phyloP scores from a whole-genome alignment of 2,888 invertebrate genomes.

The Ligdia adustata region DNA sequence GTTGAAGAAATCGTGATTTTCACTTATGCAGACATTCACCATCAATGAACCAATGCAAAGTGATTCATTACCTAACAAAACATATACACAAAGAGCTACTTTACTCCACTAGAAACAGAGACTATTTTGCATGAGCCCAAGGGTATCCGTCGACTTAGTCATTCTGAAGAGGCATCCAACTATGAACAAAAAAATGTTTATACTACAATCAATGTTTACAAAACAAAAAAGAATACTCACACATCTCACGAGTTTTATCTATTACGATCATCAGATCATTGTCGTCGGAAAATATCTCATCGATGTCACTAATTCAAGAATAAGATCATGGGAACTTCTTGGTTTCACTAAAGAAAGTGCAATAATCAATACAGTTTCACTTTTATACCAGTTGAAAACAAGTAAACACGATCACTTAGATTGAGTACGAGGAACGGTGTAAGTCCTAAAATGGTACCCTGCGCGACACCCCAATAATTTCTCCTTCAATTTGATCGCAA shows the following conservation, averaged over 20 bases:
- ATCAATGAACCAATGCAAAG: conserved; percentile 21
- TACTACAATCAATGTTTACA: conserved; percentile 18
- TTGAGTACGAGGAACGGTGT: conserved; percentile 35
- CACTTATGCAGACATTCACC: conserved; percentile 32
- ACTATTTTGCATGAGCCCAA: conserved; percentile 25
- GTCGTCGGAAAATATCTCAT: conserved; percentile 39
- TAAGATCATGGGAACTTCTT: conserved; percentile 49
- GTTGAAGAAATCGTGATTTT: conserved; percentile 31
- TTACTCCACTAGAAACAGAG: conserved; percentile 19
- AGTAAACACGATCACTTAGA: conserved; percentile 30
- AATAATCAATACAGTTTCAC: conserved; percentile 45
- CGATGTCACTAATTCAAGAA: conserved; percentile 43
- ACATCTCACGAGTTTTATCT: conserved; percentile 70
- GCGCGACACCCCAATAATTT: conserved; percentile 58
- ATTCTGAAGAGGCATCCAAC: conserved; percentile 16
- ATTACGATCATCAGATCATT: conserved; percentile 48
- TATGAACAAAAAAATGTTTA: conserved; percentile 33
- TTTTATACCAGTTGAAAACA: conserved; percentile 27
- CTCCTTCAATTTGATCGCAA: conserved; percentile 51
- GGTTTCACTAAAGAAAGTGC: conserved; percentile 59
- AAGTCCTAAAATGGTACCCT: conserved; percentile 53
- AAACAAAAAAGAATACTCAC: conserved; percentile 58
- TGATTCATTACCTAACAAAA: conserved; percentile 35
- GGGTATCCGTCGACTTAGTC: conserved; percentile 20
- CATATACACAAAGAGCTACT: conserved; percentile 24